phyloP scores from a whole-genome alignment of 2,113 vertebrate genomes.

The Zapornia atra region DNA sequence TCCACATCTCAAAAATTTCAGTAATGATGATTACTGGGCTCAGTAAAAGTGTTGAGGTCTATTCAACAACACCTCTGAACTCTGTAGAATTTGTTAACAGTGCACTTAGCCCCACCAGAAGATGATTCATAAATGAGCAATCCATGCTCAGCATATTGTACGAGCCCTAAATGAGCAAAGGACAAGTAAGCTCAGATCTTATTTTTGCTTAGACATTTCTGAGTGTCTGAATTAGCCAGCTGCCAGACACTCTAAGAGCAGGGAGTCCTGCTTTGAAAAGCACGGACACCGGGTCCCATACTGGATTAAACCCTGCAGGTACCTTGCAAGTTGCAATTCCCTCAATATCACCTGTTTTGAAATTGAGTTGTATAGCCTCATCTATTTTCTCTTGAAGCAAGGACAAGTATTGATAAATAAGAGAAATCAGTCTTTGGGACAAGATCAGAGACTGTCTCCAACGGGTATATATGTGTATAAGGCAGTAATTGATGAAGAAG shows the following conservation, averaged over 20 bases:
- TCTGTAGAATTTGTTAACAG: not conserved
- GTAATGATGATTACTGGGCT: not conserved
- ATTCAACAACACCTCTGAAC: not conserved
- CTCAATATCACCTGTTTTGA: not conserved
- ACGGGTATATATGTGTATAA: accelerated
- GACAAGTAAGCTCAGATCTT: not conserved
- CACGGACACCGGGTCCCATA: not conserved
- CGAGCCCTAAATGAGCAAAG: not conserved
- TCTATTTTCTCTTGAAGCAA: not conserved
- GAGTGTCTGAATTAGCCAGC: not conserved
- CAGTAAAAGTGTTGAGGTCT: not conserved
- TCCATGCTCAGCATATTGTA: not conserved
- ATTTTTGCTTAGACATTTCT: not conserved
- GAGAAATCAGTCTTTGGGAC: not conserved
- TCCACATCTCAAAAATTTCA: not conserved
- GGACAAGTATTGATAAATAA: not conserved
- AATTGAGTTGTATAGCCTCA: not conserved
- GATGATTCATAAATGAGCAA: not conserved
- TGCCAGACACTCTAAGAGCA: not conserved
- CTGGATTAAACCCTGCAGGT: not conserved
- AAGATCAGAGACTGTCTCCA: not conserved
- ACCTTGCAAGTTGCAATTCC: not conserved
- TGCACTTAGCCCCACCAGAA: not conserved
- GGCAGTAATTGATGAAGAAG: not conserved
- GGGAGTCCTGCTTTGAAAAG: not conserved